Evolutionary conservation across 1,140 invertebrate genomes (phyloP), one percentile per base, ranked within the genome.

Genomic region (Myzus persicae): DNA sequence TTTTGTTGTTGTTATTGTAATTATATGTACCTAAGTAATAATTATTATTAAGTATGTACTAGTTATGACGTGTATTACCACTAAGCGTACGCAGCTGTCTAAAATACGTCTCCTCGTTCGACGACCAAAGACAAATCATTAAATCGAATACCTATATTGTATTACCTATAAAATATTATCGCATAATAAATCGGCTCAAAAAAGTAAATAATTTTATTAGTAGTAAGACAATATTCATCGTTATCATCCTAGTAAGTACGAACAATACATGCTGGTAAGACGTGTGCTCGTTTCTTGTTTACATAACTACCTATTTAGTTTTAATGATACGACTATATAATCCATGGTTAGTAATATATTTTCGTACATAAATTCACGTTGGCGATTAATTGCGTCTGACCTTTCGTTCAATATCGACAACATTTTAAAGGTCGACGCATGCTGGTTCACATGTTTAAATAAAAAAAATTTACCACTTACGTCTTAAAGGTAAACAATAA

Each of bases 351-450:
- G 24, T 51, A 4, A 76, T n/a, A 36, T 76, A 76, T 76, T 76
- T 76, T 76, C 4, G 59, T 76, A 20, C 18, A 76, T n/a, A 24
- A 51, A 24, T 51, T 76, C n/a, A n/a, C 31, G 31, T 67, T n/a
- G 59, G 14, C 11, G n/a, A 67, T n/a, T 67, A 67, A 67, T n/a
- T 6, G 31, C 14, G 59, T 76, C 22, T 76, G 59, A 76, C 59
- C 59, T 76, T 76, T 76, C n/a, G 31, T 76, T 76, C 59, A 76
- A n/a, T 76, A 76, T 36, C 59, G 59, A 76, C 59, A 76, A 76
- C 59, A n/a, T n/a, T 76, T 76, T 76, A 76, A 76, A 76, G 59
- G 59, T 76, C 59, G 59, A 76, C 6, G n/a, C 59, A 76, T 76
- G 31, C 22, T n/a, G 3, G 31, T 76, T 76, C n/a, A n/a, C 31